Evolutionary conservation across 37 sponge, comb jelly and placozoan genomes (phyloP), one percentile per base, ranked within the genome.

Genomic region (Beroe ovata): DNA sequence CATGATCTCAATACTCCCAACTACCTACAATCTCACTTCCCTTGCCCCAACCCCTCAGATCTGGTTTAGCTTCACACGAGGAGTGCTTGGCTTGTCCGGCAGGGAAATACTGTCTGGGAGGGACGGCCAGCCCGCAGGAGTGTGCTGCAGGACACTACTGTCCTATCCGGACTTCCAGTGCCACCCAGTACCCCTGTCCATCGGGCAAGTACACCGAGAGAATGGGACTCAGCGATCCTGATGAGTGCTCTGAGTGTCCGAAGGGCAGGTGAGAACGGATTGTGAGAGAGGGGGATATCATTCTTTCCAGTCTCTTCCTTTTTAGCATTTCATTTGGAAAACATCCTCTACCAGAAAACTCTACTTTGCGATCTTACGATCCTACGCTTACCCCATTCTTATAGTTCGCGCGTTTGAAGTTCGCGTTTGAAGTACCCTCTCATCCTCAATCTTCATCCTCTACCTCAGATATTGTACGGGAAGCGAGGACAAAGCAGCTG

Each of bases 91-190:
- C 23, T 41, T 77, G 84, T 77, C 84, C 84, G 21, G 84, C 84
- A 21, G 69, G 69, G 18, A 77, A 77, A 25, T 39, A 39, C 47
- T 77, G 84, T 40, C 19, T 35, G 84, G 84, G 84, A 42, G 84
- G 84, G 22, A 23, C 28, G 23, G 84, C 26, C 4, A 23, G 16
- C 6, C 84, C 84, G 0, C 54, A 25, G 18, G 61, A 28, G 4
- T 90, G 91, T 26, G 69, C 88, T 3, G 88, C 91, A 8, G 91
- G 91, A 18, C 64, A 90, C 28, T 90, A 89, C 25, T 90, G 91
- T 66, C 88, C 64, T 2, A 88, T 34, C 29, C 2, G 59, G 34
- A 90, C 90, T 2, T 60, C 84, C 84, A 77, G 38, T 33, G 54
- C 84, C 28, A n/a, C 16, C 25, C 84, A 77, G 84, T 77, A 89